These are phyloP conservation scores for Pocillopora verrucosa DNA, from an alignment of 64 coral and sea anemone species.

Conservation along the genomic window DNA sequence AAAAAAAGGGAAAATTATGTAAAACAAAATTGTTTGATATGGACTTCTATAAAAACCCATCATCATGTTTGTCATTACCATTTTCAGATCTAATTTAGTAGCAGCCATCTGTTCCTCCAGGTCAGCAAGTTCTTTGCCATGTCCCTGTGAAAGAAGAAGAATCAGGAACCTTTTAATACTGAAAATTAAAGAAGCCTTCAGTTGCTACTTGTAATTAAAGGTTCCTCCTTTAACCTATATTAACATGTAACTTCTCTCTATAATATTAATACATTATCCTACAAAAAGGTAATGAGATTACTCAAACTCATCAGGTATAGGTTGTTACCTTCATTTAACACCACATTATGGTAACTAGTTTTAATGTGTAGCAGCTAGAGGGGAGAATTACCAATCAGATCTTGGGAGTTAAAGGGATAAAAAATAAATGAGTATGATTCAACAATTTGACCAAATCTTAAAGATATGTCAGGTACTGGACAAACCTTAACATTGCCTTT, in stretches of 20 bases:
- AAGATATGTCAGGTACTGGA: background rate
- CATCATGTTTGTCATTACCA: slow-evolving; percentile 28
- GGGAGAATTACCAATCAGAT: too few species aligned
- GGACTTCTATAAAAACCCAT: background rate
- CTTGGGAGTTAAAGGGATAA: background rate
- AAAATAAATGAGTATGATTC: too few species aligned
- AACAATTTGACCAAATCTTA: background rate
- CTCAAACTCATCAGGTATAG: too few species aligned
- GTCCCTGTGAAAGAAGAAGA: slow-evolving; percentile 39
- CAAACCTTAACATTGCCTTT: slow-evolving; percentile 82
- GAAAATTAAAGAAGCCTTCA: background rate
- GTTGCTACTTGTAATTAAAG: too few species aligned
- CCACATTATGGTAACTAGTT: too few species aligned
- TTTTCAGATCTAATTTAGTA: slow-evolving; percentile 92
- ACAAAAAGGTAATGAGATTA: too few species aligned
- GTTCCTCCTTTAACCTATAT: too few species aligned
- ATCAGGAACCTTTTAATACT: background rate
- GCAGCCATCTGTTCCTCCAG: slow-evolving; percentile 89
- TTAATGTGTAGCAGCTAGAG: too few species aligned
- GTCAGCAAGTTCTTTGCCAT: slow-evolving; percentile 76
- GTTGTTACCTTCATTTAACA: too few species aligned
- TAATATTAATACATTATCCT: too few species aligned
- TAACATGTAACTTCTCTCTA: too few species aligned
- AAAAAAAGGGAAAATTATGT: background rate
- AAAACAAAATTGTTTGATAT: background rate